Evolutionary conservation across 2,797 vertebrate species (phyloP), one percentile per base, ranked within the genome.

Genomic region (Okamejei kenojei): DNA sequence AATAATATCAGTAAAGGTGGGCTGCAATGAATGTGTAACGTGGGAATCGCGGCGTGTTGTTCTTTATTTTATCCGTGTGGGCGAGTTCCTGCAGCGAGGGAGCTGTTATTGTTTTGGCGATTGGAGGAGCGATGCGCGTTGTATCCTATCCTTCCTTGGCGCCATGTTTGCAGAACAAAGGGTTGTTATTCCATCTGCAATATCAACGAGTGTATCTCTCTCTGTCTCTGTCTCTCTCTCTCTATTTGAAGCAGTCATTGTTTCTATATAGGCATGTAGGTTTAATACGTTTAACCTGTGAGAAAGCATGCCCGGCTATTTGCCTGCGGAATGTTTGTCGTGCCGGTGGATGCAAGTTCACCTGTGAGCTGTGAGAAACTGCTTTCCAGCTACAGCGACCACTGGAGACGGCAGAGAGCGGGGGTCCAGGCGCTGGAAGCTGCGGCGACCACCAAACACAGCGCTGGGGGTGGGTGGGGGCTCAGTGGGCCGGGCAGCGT

Each of bases 111-210:
- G 61, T 88, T 88, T 68, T 32, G 84, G 61, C 7, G 32, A 88
- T 68, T 11, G n/a, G 19, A 0, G 5, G 35, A 79, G 17, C 19
- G 32, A 32, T 63, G 84, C 68, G n/a, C 29, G 65, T 63, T 32
- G 17, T 3, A 11, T 32, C 21, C 84, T 88, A 2, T 68, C n/a
- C 7, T 88, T 68, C n/a, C 7, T 88, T 88, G 84, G 84, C 63
- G 84, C 84, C 84, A 88, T 68, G 63, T 88, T 88, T 88, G 7
- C 17, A 32, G 17, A 88, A 88, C 84, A 88, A 88, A 88, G 84
- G 35, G 61, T 35, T 65, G n/a, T 35, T 68, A 21, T 88, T 35
- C 68, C 65, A 9, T 1, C 84, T 88, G 61, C 84, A 68, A 21
- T 74, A 74, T 88, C 13, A n/a, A 13, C 15, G 58, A n/a, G 29